Conservation (phyloP, 2,888 invertebrate species). For the Rapana venosa region DNA sequence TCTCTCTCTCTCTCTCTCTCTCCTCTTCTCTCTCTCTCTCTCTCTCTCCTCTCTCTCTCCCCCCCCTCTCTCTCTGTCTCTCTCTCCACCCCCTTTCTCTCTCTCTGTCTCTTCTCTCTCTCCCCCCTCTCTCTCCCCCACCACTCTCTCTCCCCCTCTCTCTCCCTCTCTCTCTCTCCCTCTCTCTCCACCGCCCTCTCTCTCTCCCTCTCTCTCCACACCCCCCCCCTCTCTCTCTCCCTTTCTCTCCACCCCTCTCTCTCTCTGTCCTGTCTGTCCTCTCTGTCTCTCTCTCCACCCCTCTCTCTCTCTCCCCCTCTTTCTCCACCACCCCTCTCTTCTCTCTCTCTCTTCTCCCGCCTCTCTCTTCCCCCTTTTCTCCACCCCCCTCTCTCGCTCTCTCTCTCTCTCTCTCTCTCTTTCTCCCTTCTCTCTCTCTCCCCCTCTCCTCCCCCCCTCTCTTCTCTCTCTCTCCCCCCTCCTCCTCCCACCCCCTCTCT, state of each 20-base stretch:
- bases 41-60: background rate
- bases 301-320: background rate
- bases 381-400: background rate
- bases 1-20: no score
- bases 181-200: background rate
- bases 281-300: background rate
- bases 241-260: constrained; percentile 21
- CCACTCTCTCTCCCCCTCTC: background rate
- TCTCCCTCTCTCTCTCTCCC: background rate
- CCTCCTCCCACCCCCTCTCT: background rate
- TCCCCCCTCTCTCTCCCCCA: background rate
- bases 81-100: background rate
- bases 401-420: constrained; percentile 24
- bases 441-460: background rate
- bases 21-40: background rate
- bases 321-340: background rate
- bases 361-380: background rate
- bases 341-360: background rate
- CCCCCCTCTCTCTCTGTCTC: background rate
- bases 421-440: constrained; percentile 4
- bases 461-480: constrained; percentile 5
- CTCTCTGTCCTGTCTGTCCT: background rate
- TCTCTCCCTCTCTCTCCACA: background rate
- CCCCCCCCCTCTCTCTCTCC: background rate
- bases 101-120: background rate